Percentiles rank a stretch among this genome's conserved stretches.
Evolutionary conservation across 2,888 invertebrate genomes (phyloP).

Genomic region (Mesoligia furuncula): DNA sequence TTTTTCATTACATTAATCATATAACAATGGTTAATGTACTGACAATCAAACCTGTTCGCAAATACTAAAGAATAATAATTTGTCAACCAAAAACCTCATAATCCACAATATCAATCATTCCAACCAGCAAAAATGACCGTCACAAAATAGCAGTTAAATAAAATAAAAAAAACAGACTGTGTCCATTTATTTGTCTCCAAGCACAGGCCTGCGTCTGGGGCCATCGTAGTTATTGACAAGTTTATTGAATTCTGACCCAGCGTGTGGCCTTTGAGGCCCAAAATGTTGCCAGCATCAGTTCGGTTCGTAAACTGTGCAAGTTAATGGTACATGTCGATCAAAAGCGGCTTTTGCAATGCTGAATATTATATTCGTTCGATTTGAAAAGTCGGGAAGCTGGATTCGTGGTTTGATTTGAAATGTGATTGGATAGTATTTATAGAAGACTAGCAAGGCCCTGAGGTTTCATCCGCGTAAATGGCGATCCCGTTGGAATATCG

Average conservation of each 20-base stretch:
- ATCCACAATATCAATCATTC: no score
- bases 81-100: constrained; percentile 8
- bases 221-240: constrained; percentile 66
- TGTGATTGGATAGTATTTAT: constrained; percentile 15
- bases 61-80: not conserved
- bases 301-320: constrained; percentile 49
- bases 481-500: no score
- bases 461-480: no score
- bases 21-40: no score
- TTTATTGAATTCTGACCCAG: constrained; percentile 67
- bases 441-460: no score
- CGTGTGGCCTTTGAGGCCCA: constrained; percentile 42
- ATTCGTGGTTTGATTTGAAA: constrained; percentile 19
- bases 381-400: constrained; percentile 20
- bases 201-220: constrained; percentile 39
- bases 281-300: constrained; percentile 35
- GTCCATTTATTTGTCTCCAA: constrained; percentile 48
- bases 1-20: no score
- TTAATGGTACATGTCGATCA: constrained; percentile 56
- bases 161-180: constrained; percentile 51
- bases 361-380: constrained; percentile 39
- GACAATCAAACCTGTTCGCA: no score
- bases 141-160: constrained; percentile 24
- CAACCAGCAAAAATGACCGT: constrained; percentile 13
- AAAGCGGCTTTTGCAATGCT: constrained; percentile 27